A percentile compares a stretch with the other conserved stretches of the same genome.
These are phyloP conservation scores for Tenthredo scrophulariae DNA, from an alignment of 2,888 invertebrate species.

Conservation along the genomic window DNA sequence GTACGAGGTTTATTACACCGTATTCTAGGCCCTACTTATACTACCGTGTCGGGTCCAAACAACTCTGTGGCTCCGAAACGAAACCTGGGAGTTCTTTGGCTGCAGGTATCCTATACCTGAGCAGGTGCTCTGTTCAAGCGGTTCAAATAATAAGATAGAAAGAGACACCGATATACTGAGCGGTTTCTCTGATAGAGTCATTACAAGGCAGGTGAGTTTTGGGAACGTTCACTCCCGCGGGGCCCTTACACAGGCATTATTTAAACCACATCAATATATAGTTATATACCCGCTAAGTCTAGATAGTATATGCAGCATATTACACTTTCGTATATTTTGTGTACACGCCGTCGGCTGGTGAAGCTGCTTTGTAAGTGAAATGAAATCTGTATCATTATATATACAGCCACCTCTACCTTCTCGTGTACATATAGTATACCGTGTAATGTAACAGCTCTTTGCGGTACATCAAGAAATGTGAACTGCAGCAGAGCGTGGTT, in stretches of 20 bases:
- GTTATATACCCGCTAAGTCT: neutral
- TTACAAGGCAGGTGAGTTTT: constrained; percentile 68
- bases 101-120: neutral
- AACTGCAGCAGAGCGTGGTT: neutral
- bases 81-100: constrained; percentile 30
- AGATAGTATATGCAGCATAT: neutral
- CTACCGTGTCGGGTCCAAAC: constrained; percentile 21
- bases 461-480: constrained; percentile 8
- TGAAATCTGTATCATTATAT: constrained; percentile 49
- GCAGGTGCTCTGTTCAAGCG: constrained; percentile 27
- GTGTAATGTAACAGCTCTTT: neutral
- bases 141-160: constrained; percentile 50
- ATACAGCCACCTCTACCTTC: neutral
- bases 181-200: constrained; percentile 66
- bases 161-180: constrained; percentile 32
- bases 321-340: neutral
- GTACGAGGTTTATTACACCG: constrained; percentile 55
- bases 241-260: constrained; percentile 37
- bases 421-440: neutral
- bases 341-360: constrained; percentile 30
- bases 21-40: constrained; percentile 38
- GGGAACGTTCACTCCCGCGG: constrained; percentile 32
- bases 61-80: neutral
- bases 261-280: constrained; percentile 22
- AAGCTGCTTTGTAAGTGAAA: constrained; percentile 30